Evolutionary conservation across 2,888 invertebrate genomes (phyloP).

Genomic region (Pristionchus japonicus): DNA sequence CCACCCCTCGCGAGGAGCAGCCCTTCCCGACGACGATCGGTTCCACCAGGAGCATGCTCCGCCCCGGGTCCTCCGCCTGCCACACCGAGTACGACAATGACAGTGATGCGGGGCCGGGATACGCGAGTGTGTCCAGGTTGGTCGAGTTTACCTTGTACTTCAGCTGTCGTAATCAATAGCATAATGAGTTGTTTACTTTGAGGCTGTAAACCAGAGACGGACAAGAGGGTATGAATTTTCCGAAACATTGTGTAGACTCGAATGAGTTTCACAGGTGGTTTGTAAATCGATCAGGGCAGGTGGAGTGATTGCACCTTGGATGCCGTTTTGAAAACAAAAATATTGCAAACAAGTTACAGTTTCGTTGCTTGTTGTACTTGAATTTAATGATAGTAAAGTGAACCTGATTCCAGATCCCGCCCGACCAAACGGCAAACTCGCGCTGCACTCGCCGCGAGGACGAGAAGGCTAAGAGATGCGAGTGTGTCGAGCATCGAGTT

Average conservation of each 20-base stretch:
- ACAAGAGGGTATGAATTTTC: too few species aligned
- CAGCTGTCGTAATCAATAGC: too few species aligned
- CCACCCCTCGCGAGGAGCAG: constrained; percentile 46
- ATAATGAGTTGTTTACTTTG: too few species aligned
- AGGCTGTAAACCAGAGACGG: too few species aligned
- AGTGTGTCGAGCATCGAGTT: constrained; percentile 28
- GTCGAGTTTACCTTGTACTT: too few species aligned
- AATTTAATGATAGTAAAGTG: background rate
- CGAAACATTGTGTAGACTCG: too few species aligned
- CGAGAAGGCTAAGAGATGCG: constrained; percentile 32
- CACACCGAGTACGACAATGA: constrained; percentile 74
- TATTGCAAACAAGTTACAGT: too few species aligned
- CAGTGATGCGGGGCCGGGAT: constrained; percentile 64
- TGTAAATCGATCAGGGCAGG: too few species aligned
- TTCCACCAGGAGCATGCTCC: constrained; percentile 32
- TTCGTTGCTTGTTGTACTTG: too few species aligned
- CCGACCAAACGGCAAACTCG: constrained; percentile 38
- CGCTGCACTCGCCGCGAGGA: constrained; percentile 40
- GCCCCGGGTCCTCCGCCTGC: constrained; percentile 64
- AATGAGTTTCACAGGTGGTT: too few species aligned
- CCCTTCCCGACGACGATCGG: constrained; percentile 61
- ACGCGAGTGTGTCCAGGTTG: background rate
- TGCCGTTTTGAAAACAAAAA: too few species aligned
- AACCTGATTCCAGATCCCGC: background rate
- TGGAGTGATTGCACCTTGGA: too few species aligned